Evolutionary conservation across 2,797 vertebrate genomes (phyloP).

Genomic region (Brachyrhaphis roseni): DNA sequence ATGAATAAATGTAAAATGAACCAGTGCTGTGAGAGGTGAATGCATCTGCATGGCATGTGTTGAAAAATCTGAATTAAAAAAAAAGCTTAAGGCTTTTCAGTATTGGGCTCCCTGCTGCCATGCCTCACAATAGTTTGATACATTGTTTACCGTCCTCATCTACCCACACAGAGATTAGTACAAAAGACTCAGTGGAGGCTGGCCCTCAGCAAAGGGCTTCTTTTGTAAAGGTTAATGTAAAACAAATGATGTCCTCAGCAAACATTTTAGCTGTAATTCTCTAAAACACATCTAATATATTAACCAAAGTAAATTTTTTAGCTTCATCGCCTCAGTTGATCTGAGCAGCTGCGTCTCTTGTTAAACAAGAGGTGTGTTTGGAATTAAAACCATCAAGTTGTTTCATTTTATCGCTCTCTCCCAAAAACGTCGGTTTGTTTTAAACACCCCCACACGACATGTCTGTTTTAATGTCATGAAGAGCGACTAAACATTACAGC

Average conservation of each 20-base stretch:
- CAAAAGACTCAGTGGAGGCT: background rate
- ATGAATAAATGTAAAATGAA: background rate
- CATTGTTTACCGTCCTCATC: constrained; percentile 4
- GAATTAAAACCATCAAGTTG: background rate
- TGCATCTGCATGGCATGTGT: background rate
- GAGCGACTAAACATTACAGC: background rate
- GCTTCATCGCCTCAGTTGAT: background rate
- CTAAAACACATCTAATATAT: background rate
- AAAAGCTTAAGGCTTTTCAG: background rate
- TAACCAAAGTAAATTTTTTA: background rate
- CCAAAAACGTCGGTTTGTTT: background rate
- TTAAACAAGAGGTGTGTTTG: background rate
- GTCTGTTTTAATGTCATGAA: background rate
- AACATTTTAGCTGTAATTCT: background rate
- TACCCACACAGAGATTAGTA: background rate
- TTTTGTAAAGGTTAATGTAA: constrained; percentile 3
- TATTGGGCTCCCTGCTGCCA: background rate
- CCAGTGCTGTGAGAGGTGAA: background rate
- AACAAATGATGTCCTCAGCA: background rate
- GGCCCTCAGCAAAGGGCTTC: background rate
- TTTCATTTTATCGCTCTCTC: background rate
- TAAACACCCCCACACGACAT: background rate
- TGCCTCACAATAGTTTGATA: background rate
- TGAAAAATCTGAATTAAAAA: background rate
- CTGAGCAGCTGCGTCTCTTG: background rate